Conservation (phyloP, 2,797 vertebrate genomes). For the Sebastes oblongus region DNA sequence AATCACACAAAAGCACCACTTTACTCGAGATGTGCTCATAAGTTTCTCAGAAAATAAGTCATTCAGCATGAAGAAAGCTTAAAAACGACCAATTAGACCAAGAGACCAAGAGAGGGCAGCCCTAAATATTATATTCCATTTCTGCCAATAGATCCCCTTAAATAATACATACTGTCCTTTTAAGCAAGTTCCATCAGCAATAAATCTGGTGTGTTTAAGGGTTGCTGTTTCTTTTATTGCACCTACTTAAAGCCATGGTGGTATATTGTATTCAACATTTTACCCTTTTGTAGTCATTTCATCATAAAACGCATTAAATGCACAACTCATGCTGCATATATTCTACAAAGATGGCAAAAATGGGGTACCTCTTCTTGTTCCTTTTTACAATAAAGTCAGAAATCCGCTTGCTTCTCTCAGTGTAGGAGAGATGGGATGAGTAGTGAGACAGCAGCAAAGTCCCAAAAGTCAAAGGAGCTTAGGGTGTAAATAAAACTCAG, state of each 20-base stretch:
- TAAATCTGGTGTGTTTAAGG: neutral
- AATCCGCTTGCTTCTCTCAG: neutral
- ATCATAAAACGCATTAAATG: neutral
- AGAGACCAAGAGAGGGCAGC: no score
- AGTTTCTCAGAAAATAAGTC: no score
- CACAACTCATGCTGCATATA: neutral
- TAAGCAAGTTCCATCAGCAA: neutral
- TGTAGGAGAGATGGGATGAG: conserved; percentile 24
- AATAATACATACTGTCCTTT: neutral
- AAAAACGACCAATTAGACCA: no score
- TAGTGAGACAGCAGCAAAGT: conserved; percentile 37
- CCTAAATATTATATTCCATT: no score
- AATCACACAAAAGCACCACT: no score
- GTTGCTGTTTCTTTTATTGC: neutral
- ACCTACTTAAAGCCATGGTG: neutral
- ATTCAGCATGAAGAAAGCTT: no score
- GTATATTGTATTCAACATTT: neutral
- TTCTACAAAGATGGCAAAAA: neutral
- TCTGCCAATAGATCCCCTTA: no score
- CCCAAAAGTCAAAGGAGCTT: conserved; percentile 57
- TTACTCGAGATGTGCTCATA: no score
- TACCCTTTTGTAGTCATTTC: neutral
- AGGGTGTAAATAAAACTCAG: conserved; percentile 63
- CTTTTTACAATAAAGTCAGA: neutral
- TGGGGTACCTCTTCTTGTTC: neutral